Conservation (phyloP, 2,797 vertebrate genomes). For the Acanthurus leucopareius region DNA sequence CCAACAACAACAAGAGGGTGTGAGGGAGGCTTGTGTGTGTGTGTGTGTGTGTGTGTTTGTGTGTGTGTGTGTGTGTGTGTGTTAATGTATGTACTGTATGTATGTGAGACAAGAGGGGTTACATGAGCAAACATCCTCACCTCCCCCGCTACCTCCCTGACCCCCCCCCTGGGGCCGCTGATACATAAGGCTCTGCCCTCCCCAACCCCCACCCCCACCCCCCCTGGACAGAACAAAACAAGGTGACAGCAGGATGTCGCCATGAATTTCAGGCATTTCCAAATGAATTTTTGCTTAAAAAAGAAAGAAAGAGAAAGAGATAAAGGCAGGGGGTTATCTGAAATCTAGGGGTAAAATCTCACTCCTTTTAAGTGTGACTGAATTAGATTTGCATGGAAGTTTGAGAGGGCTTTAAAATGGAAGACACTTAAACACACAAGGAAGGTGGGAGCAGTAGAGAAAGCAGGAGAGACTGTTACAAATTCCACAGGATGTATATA, state of each 20-base stretch:
- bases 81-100: slow-evolving; percentile 69
- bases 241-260: slow-evolving; percentile 68
- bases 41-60: slow-evolving; percentile 55
- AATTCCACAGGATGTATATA: slow-evolving; percentile 80
- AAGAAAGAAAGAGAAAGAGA: background rate
- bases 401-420: slow-evolving; percentile 44
- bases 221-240: slow-evolving; percentile 55
- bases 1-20: background rate
- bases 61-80: slow-evolving; percentile 35
- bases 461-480: slow-evolving; percentile 56
- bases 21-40: slow-evolving; percentile 11
- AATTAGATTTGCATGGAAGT: slow-evolving; percentile 55
- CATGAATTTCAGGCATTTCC: slow-evolving; percentile 70
- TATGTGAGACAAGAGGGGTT: slow-evolving; percentile 64
- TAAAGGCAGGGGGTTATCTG: slow-evolving; percentile 40
- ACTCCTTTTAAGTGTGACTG: slow-evolving; percentile 36
- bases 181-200: slow-evolving; percentile 56
- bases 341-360: slow-evolving; percentile 23
- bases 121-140: slow-evolving; percentile 52
- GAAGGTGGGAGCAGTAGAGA: slow-evolving; percentile 35
- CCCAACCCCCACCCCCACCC: slow-evolving; percentile 16
- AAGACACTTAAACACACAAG: slow-evolving; percentile 46
- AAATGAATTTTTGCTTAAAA: slow-evolving; percentile 56
- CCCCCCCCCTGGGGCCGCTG: slow-evolving; percentile 55
- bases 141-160: slow-evolving; percentile 53